Conservation (phyloP, 2,888 invertebrate genomes). For the Chelonus formosanus region DNA sequence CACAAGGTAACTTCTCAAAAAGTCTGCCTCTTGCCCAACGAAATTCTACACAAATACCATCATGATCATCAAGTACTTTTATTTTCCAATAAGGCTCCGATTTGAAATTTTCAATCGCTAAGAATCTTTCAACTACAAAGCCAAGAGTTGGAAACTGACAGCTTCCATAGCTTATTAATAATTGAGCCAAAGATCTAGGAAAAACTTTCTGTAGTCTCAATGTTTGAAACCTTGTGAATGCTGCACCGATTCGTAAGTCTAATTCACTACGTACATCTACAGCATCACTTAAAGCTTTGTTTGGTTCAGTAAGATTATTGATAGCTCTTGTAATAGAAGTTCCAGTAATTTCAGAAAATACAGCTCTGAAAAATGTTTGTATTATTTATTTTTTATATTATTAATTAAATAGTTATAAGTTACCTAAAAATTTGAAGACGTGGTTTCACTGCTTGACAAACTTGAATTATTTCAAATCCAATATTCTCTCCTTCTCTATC, state of each 20-base stretch:
- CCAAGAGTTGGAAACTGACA: conserved; percentile 99
- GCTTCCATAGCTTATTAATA: conserved; percentile 95
- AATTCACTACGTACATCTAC: conserved; percentile 93
- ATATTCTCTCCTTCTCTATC: conserved; percentile 99
- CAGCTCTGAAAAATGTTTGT: conserved; percentile 71
- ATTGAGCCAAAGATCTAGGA: conserved; percentile 76
- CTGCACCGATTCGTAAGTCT: conserved; percentile 95
- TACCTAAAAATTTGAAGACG: conserved; percentile 73
- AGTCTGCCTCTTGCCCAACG: conserved; percentile 86
- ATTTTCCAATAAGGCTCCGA: conserved; percentile 97
- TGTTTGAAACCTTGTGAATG: conserved; percentile 98
- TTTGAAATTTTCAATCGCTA: conserved; percentile 90
- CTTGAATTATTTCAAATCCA: conserved; percentile 94
- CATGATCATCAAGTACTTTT: conserved; percentile 81
- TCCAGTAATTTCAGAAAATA: conserved; percentile 96
- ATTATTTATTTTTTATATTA: neutral
- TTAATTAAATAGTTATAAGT: neutral
- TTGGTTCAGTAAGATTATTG: conserved; percentile 79
- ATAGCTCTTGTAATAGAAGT: conserved; percentile 84
- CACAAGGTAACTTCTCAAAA: conserved; percentile 86
- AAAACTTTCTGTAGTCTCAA: conserved; percentile 84
- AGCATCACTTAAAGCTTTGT: conserved; percentile 85
- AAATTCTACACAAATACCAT: conserved; percentile 84
- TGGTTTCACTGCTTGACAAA: conserved; percentile 83
- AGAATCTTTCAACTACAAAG: conserved; percentile 97